Base-by-base conservation (phyloP, 2,797 vertebrate genomes). In the Leptodactylus fallax region DNA sequence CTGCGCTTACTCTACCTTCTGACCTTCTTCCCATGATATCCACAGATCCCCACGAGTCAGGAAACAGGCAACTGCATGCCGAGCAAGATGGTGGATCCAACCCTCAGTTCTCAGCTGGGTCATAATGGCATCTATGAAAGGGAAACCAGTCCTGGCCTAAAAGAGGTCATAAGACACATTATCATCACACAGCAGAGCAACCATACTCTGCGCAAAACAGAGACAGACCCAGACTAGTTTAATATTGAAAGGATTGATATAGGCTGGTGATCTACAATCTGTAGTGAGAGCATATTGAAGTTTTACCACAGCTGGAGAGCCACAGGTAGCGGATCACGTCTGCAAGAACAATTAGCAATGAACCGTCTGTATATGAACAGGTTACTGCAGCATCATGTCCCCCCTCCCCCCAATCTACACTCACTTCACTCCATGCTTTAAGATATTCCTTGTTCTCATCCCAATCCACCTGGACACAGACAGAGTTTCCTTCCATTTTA, bases 61-160 rank as follows among this genome's bases (percentile, higher is more conserved):
- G 83, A 96, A 96, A 88, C 95, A 96, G 65, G 95, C 95, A 0
- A 96, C 93, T 0, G 94, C 93, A 0, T 97, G 96, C 23, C 93
- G 92, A 63, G 93, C 94, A 36, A 96, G 92, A 90, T 96, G 95
- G 86, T 96, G 95, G 88, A 96, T 95, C 95, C 95, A 96, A 63
- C 95, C 95, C 90, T 96, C 94, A 16, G 91, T 90, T 51, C 91
- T 91, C 79, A 96, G 91, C 94, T 96, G 95, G 12, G 92, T 96
- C 95, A 95, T 95, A 90, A 95, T 95, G 91, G 95, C 93, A 0
- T 96, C 94, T 1, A 95, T 96, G 69, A 90, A 91, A 3, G 83
- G 85, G 16, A 81, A 90, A 65, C 95, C 95, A 0, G 94, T 95
- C 9, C 81, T 92, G 79, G 92, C 95, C 95, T 96, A 60, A 0